A percentile compares a stretch with the other conserved stretches of the same genome.
phyloP scores from a whole-genome alignment of 2,113 vertebrate genomes.

The Merops nubicus region DNA sequence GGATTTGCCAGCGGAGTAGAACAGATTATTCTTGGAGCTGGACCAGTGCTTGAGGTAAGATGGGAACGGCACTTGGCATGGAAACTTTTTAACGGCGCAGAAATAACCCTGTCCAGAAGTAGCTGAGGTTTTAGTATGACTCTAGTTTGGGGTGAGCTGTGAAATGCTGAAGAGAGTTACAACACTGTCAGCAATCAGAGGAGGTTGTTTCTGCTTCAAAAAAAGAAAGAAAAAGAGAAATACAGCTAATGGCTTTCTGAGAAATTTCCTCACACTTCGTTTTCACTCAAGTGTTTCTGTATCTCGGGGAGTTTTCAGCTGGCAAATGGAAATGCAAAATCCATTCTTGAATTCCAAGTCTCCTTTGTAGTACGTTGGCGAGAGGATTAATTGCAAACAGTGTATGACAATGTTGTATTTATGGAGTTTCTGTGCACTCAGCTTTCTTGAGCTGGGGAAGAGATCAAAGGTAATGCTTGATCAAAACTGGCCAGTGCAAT shows the following conservation, averaged over 20 bases:
- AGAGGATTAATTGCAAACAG: not conserved
- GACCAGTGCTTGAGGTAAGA: slow-evolving; percentile 97
- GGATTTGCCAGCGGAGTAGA: slow-evolving; percentile 98
- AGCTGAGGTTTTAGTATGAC: not conserved
- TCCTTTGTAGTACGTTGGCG: not conserved
- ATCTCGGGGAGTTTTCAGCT: not conserved
- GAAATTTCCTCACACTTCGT: not conserved
- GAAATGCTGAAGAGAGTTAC: not conserved
- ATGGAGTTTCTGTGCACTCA: not conserved
- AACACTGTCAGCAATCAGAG: not conserved
- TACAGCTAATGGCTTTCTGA: not conserved
- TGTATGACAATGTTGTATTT: not conserved
- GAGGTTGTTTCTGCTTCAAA: not conserved
- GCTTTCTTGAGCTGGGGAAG: not conserved
- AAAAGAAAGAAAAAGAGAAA: not conserved
- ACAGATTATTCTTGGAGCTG: slow-evolving; percentile 98
- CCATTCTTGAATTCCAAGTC: not conserved
- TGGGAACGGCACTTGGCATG: not conserved
- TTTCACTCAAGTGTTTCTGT: not conserved
- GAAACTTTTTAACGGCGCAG: not conserved
- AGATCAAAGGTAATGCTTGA: not conserved
- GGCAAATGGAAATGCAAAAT: not conserved
- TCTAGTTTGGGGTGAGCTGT: not conserved
- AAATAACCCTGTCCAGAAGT: not conserved
- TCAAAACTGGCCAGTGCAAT: not conserved